These are phyloP conservation scores for Noctuana brunneofusca DNA, from an alignment of 2,888 invertebrate species.

Conservation along the genomic window DNA sequence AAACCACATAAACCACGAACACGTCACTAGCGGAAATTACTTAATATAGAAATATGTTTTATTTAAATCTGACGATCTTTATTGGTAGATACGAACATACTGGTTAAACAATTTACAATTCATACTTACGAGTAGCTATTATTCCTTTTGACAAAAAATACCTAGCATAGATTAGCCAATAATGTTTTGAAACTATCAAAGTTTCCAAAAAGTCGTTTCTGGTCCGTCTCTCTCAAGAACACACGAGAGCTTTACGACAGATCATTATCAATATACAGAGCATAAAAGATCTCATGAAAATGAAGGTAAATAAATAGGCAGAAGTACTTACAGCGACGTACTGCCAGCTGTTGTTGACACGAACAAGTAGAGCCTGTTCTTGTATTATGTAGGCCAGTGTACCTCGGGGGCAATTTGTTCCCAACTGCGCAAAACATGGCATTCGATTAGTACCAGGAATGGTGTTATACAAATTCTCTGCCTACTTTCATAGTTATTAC, in stretches of 20 bases:
- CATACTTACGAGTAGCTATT: no score
- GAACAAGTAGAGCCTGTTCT: constrained; percentile 93
- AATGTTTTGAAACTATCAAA: neutral
- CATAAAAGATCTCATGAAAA: neutral
- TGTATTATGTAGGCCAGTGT: constrained; percentile 95
- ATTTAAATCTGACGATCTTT: neutral
- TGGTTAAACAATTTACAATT: no score
- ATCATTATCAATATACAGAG: neutral
- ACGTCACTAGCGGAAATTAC: constrained; percentile 39
- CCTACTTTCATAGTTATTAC: neutral
- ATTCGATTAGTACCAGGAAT: constrained; percentile 7
- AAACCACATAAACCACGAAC: constrained; percentile 39
- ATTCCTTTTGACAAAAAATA: no score
- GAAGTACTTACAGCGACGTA: constrained; percentile 91
- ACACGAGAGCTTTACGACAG: no score
- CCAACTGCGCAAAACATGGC: constrained; percentile 54
- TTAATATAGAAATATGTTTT: constrained; percentile 26
- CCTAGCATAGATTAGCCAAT: no score
- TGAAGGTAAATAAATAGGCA: neutral
- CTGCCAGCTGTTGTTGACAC: constrained; percentile 97
- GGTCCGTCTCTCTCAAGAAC: no score
- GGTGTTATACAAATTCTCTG: neutral
- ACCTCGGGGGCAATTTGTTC: constrained; percentile 85
- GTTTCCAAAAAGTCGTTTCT: no score
- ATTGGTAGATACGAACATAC: neutral